Evolutionary conservation across 2,888 invertebrate genomes (phyloP).

Genomic region (Cheilosia scutellata): DNA sequence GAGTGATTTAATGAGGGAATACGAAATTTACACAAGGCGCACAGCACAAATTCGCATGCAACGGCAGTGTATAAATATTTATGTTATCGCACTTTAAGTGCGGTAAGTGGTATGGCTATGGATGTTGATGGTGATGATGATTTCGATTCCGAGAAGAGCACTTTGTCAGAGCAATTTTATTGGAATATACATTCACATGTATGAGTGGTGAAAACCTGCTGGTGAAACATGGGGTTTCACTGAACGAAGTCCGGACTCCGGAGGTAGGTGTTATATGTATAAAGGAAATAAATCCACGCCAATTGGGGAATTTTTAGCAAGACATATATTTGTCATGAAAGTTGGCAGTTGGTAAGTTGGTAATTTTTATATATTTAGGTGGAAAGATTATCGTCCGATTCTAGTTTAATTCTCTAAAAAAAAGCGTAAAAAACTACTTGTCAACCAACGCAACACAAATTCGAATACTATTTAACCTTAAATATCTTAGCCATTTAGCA

Average conservation of each 20-base stretch:
- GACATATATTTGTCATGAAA: too few species aligned
- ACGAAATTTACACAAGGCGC: not conserved
- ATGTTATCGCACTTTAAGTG: conserved; percentile 12
- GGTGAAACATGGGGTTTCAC: too few species aligned
- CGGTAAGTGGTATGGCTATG: not conserved
- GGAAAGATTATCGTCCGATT: too few species aligned
- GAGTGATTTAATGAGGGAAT: conserved; percentile 43
- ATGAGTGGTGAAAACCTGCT: conserved; percentile 18
- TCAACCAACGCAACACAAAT: too few species aligned
- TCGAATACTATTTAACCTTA: too few species aligned
- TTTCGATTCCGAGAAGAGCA: conserved; percentile 14
- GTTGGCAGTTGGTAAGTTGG: too few species aligned
- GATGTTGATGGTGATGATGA: not conserved
- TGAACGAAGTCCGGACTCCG: too few species aligned
- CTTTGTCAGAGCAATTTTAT: conserved; percentile 6
- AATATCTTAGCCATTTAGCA: too few species aligned
- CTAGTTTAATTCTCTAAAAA: too few species aligned
- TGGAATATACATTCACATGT: not conserved
- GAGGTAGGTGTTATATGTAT: not conserved
- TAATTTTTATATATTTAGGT: too few species aligned
- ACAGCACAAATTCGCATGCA: conserved; percentile 5
- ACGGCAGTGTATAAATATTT: conserved; percentile 47
- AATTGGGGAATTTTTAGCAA: not conserved
- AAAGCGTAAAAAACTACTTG: too few species aligned
- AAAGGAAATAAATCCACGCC: not conserved